Conservation (phyloP, 92 coral and sea anemone genomes). For the Pocillopora grandis region DNA sequence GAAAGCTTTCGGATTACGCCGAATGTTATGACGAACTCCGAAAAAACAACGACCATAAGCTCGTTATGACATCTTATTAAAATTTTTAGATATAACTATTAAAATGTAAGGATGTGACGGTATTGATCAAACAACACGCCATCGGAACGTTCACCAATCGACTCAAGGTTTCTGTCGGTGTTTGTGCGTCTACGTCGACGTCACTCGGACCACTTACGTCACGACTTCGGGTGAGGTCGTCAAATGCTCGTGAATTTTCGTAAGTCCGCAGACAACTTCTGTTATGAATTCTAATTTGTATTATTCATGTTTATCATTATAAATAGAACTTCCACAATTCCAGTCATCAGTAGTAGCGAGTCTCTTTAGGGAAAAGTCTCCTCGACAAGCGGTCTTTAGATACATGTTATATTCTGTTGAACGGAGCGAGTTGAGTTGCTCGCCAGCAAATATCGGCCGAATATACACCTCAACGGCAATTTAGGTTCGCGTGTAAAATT, state of each 20-base stretch:
- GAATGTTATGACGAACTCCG: constrained; percentile 15
- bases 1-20: constrained; percentile 25
- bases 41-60: background rate
- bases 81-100: constrained; percentile 17
- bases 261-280: constrained; percentile 17
- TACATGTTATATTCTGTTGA: background rate
- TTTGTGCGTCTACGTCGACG: constrained; percentile 43
- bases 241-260: constrained; percentile 38
- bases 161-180: constrained; percentile 17
- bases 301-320: constrained; percentile 28
- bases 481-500: background rate
- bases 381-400: background rate
- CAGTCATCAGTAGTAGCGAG: constrained; percentile 7
- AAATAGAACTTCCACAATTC: constrained; percentile 11
- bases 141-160: background rate
- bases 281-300: constrained; percentile 17
- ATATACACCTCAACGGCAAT: background rate
- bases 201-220: constrained; percentile 38
- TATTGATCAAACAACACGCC: constrained; percentile 3
- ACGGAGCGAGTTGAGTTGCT: background rate
- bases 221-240: constrained; percentile 41
- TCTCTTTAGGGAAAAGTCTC: constrained; percentile 7
- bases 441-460: background rate
- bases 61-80: background rate
- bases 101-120: constrained; percentile 6